phyloP scores from a whole-genome alignment of 1,140 invertebrate species.

The Lanistes nyassanus region DNA sequence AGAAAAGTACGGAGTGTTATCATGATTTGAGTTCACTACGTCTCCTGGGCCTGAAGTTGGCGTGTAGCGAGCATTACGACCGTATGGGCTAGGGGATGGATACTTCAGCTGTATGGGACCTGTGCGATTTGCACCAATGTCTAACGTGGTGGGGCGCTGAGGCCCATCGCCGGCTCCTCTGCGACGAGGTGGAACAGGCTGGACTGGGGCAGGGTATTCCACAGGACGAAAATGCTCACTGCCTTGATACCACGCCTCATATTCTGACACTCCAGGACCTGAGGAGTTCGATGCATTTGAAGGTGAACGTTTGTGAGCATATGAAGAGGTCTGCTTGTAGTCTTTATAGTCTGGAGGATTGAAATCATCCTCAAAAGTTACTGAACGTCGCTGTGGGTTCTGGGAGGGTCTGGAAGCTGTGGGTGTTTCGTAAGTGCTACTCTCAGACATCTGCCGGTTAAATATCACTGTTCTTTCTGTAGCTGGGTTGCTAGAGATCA shows the following conservation, averaged over 20 bases:
- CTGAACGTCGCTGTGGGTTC: slow-evolving; percentile 60
- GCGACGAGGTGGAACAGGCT: slow-evolving; percentile 57
- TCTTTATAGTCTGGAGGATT: slow-evolving; percentile 41
- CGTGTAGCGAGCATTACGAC: slow-evolving; percentile 33
- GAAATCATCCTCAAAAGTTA: slow-evolving; percentile 64
- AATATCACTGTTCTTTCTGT: slow-evolving; percentile 39
- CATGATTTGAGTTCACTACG: slow-evolving; percentile 35
- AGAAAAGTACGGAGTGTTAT: slow-evolving; percentile 52
- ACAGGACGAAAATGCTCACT: slow-evolving; percentile 1
- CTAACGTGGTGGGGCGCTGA: slow-evolving; percentile 81
- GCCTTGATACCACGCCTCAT: slow-evolving; percentile 14
- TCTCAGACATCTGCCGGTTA: slow-evolving; percentile 57
- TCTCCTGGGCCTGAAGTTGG: slow-evolving; percentile 29
- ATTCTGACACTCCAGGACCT: slow-evolving; percentile 52
- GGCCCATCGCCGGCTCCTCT: slow-evolving; percentile 72
- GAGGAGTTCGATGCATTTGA: slow-evolving; percentile 78
- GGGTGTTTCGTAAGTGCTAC: slow-evolving; percentile 58
- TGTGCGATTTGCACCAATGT: slow-evolving; percentile 48
- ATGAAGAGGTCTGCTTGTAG: slow-evolving; percentile 47
- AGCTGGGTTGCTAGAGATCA: slow-evolving; percentile 35
- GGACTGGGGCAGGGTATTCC: slow-evolving; percentile 1
- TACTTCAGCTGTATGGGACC: slow-evolving; percentile 34
- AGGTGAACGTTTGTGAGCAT: slow-evolving; percentile 74
- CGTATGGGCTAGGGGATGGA: slow-evolving; percentile 38
- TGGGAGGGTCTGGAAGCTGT: slow-evolving; percentile 44